Evolutionary conservation across 1,140 invertebrate species (phyloP).

Genomic region (Camponotus pennsylvanicus): DNA sequence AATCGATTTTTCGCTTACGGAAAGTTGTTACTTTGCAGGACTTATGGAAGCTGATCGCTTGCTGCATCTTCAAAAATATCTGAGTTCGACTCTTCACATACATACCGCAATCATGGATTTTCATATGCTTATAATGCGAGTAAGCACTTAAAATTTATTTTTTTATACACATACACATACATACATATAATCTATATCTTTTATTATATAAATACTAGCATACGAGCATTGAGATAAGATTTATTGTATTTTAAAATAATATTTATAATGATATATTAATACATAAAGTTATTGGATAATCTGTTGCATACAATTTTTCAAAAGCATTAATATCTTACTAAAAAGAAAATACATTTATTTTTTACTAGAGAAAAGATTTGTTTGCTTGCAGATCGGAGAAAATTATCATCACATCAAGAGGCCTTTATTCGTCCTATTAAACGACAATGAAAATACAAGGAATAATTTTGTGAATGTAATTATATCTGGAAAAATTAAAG

Average conservation of each 20-base stretch:
- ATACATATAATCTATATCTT: not conserved
- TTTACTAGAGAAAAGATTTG: constrained; percentile 9
- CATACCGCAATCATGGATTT: constrained; percentile 80
- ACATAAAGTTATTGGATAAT: not conserved
- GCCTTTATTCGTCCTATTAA: constrained; percentile 83
- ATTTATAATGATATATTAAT: not conserved
- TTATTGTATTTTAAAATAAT: not conserved
- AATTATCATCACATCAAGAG: constrained; percentile 81
- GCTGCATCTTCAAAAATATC: constrained; percentile 72
- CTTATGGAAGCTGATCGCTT: constrained; percentile 62
- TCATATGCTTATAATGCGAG: constrained; percentile 75
- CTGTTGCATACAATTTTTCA: not conserved
- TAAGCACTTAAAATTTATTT: constrained; percentile 54
- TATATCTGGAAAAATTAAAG: constrained; percentile 19
- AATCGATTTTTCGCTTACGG: not conserved
- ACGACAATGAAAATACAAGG: constrained; percentile 78
- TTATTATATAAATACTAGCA: not conserved
- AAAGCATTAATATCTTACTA: constrained; percentile 10
- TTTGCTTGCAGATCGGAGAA: constrained; percentile 77
- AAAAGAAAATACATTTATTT: not conserved
- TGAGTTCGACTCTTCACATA: constrained; percentile 70
- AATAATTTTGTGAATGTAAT: constrained; percentile 79
- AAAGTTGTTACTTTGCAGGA: constrained; percentile 49
- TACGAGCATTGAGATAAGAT: too few relatives aligned
- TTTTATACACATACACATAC: not conserved